Conservation (phyloP, 2,888 invertebrate genomes). For the Ectemnius continuus region DNA sequence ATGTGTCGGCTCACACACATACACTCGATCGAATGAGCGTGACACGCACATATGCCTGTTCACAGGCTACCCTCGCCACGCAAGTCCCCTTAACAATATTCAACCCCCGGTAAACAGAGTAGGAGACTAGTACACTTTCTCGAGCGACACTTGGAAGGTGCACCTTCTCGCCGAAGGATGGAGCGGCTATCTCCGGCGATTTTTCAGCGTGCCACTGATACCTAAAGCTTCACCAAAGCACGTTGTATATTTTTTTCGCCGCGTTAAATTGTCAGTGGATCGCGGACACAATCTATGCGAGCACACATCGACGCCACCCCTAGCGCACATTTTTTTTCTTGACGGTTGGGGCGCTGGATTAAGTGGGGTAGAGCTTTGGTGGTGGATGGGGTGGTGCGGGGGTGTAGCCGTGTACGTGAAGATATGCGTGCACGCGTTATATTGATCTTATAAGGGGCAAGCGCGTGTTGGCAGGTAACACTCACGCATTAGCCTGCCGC, state of each 20-base stretch:
- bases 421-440: slow-evolving; percentile 70
- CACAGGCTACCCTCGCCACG: slow-evolving; percentile 21
- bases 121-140: too few species aligned
- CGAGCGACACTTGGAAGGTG: too few species aligned
- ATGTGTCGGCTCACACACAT: slow-evolving; percentile 24
- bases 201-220: too few species aligned
- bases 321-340: slow-evolving; percentile 47
- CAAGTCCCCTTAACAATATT: not conserved
- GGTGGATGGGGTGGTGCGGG: slow-evolving; percentile 33
- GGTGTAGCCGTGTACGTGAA: slow-evolving; percentile 54
- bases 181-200: too few species aligned
- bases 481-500: slow-evolving; percentile 36
- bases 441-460: slow-evolving; percentile 68
- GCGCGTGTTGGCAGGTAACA: slow-evolving; percentile 67
- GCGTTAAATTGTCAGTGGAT: not conserved
- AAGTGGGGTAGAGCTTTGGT: slow-evolving; percentile 28
- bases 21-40: slow-evolving; percentile 30
- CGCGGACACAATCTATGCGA: slow-evolving; percentile 38
- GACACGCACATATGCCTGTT: slow-evolving; percentile 11
- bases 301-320: slow-evolving; percentile 40
- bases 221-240: too few species aligned
- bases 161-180: too few species aligned
- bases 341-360: slow-evolving; percentile 50
- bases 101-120: too few species aligned
- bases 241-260: not conserved